Conservation (phyloP, 2,797 vertebrate genomes). For the Halcyon chelicuti region DNA sequence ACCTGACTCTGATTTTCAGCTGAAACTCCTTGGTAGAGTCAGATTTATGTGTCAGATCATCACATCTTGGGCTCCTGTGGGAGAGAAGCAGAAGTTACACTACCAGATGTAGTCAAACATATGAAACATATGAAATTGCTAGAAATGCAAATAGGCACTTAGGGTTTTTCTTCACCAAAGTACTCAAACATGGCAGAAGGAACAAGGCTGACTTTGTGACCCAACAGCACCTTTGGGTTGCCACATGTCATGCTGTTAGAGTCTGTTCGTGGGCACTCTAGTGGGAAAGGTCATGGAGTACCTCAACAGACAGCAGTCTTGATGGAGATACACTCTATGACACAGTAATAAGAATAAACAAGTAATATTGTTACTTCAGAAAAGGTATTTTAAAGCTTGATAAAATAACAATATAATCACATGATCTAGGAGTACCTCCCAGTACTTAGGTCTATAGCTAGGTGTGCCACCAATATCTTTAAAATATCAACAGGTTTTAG, state of each 20-base stretch:
- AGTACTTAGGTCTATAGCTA: background rate
- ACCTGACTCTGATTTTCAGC: constrained; percentile 20
- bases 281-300: background rate
- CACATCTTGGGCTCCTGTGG: background rate
- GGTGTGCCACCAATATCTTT: background rate
- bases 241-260: background rate
- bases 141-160: background rate
- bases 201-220: background rate
- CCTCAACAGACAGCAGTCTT: background rate
- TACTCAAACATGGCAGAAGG: background rate
- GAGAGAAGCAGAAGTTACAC: background rate
- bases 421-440: too few species aligned
- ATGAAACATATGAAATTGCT: background rate
- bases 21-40: background rate
- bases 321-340: background rate
- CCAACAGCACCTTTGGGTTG: background rate
- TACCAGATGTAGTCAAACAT: background rate
- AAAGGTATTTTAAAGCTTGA: background rate
- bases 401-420: background rate
- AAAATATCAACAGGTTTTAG: background rate
- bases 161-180: accelerated
- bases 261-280: background rate
- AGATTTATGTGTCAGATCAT: background rate
- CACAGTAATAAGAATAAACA: background rate
- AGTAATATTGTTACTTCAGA: background rate